Evolutionary conservation across 2,888 invertebrate species (phyloP).

Genomic region (Iselma pallidipennis): DNA sequence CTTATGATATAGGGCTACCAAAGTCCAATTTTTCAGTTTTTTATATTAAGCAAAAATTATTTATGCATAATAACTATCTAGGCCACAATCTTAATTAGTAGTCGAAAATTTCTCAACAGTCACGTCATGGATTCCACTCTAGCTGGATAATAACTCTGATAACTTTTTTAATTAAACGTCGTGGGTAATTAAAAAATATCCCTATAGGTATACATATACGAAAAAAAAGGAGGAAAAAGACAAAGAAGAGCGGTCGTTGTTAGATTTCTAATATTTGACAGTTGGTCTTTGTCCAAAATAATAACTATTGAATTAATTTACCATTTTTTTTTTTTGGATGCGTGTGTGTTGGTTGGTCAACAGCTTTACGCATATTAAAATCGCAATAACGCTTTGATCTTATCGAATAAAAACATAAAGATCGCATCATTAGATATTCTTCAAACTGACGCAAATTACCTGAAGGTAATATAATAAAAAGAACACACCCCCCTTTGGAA

Average conservation of each 20-base stretch:
- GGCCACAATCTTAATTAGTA: neutral
- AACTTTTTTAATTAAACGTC: slow-evolving; percentile 12
- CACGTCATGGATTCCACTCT: neutral
- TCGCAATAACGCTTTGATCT: slow-evolving; percentile 25
- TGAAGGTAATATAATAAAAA: neutral
- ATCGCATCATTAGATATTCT: slow-evolving; percentile 22
- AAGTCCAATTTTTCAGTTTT: neutral
- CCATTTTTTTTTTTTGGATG: neutral
- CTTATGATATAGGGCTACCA: neutral
- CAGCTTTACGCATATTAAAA: slow-evolving; percentile 34
- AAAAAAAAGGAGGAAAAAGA: too few species aligned
- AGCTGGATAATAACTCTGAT: neutral
- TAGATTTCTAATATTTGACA: slow-evolving; percentile 30
- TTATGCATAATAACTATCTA: neutral
- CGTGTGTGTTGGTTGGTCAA: slow-evolving; percentile 5
- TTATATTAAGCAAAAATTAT: neutral
- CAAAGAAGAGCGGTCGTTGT: slow-evolving; percentile 8
- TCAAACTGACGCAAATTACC: slow-evolving; percentile 8
- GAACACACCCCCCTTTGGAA: neutral
- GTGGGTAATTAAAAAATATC: slow-evolving; percentile 26
- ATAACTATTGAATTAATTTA: slow-evolving; percentile 31
- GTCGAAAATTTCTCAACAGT: neutral
- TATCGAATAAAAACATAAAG: slow-evolving; percentile 9
- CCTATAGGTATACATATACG: too few species aligned
- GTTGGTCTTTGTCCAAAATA: slow-evolving; percentile 23